Base-by-base conservation (phyloP, 2,113 vertebrate species). In the Brachyhypopomus occidentalis region DNA sequence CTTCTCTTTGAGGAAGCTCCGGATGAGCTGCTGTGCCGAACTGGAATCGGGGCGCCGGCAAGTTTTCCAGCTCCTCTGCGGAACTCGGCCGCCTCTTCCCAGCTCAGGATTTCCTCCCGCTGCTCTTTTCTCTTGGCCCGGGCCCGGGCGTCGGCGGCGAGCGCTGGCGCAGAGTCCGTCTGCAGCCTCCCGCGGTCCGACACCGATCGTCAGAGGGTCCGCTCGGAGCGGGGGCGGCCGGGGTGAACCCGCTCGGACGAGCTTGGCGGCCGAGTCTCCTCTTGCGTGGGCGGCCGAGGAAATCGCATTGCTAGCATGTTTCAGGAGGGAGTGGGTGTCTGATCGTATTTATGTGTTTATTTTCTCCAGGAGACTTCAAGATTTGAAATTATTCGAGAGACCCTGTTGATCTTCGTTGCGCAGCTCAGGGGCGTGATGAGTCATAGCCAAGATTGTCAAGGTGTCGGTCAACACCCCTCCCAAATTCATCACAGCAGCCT, bases 331-430 rank as follows among this genome's bases (percentile, higher is more conserved):
- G 89, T 90, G 90, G 90, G 89, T 89, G 89, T 88, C 81, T 91
- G 88, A 88, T 86, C 90, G 90, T 86, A 89, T 87, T 84, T 87
- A 89, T 89, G 89, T 83, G 86, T 87, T 89, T 88, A 87, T 82
- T 82, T 66, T 41, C 72, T 41, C 52, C 11, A 62, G 48, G 62
- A 81, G 66, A 78, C 45, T 78, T 58, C 56, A 87, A 86, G 88
- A 87, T 52, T 84, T 59, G 77, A 66, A 73, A 77, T 55, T 64
- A 72, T 64, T 72, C n/a, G 73, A 41, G 70, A 70, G 78, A 86
- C 79, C 48, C 73, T 85, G 76, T 75, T 79, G 84, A 85, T 81
- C 84, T 77, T 86, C 25, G 22, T 81, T 84, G 60, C 86, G 78
- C 87, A 72, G 12, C 84, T 84, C 34, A 67, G 62, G 75, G 85